phyloP scores from a whole-genome alignment of 2,113 vertebrate genomes.

The Coptodon rendalli region DNA sequence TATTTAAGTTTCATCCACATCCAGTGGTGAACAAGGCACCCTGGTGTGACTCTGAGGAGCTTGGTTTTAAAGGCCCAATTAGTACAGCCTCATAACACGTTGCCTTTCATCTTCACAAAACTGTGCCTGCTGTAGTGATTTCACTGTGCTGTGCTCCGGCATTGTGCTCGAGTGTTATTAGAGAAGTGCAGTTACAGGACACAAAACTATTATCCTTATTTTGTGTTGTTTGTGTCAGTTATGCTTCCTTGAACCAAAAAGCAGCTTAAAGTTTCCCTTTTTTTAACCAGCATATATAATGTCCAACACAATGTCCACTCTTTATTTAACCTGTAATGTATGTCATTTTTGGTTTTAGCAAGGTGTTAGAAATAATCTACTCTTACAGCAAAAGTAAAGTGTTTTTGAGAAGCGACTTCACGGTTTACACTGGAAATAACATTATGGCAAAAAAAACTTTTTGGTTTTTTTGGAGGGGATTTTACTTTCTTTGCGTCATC shows the following conservation, averaged over 20 bases:
- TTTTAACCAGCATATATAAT: neutral
- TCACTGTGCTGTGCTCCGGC: neutral
- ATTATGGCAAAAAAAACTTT: rapidly evolving
- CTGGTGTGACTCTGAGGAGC: conserved; percentile 20
- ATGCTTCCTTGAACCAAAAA: neutral
- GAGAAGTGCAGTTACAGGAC: neutral
- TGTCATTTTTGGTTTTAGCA: neutral
- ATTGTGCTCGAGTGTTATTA: conserved; percentile 2
- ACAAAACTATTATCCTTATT: neutral
- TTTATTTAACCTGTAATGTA: neutral
- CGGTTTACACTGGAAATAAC: neutral
- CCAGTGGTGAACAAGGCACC: conserved; percentile 32
- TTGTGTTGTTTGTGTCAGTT: neutral
- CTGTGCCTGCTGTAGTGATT: conserved; percentile 2
- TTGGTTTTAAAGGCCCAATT: conserved; percentile 67
- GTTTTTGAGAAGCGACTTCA: neutral
- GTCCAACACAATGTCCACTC: neutral
- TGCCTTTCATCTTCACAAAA: conserved; percentile 61
- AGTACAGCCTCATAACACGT: conserved; percentile 60
- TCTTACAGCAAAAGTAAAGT: neutral
- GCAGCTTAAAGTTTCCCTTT: conserved; percentile 2
- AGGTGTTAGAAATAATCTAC: neutral
- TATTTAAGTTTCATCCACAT: conserved; percentile 40
- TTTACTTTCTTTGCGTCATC: neutral
- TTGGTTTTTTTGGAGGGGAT: neutral